Base-by-base conservation (phyloP, 2,113 vertebrate genomes). In the Myiopsitta monachus region DNA sequence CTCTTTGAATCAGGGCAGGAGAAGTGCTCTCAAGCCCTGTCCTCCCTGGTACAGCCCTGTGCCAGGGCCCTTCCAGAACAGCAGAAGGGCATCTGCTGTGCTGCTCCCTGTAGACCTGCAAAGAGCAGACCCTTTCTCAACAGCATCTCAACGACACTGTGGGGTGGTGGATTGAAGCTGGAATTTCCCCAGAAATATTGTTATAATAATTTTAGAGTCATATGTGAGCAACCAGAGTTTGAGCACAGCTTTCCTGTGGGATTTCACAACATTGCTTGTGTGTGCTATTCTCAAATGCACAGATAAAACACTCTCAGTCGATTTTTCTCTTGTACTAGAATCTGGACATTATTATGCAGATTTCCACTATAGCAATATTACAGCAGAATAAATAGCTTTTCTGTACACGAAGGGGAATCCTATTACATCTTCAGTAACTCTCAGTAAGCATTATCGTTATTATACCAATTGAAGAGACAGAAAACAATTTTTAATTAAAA, bases 401-500 rank as follows among this genome's bases (percentile, higher is more conserved):
- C 82, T 85, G 41, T 74, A 92, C 66, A 77, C 27, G 73, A 97
- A 92, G 97, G 91, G 83, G 52, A 96, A 96, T 95, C 91, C 77
- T 88, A 84, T 96, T 95, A 83, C 68, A 88, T 82, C 90, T 95
- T 83, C 87, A 96, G 87, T 94, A 95, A 92, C 90, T 81, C 94
- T 90, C 96, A 94, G 59, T 70, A 92, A 95, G 95, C 93, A 94
- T 97, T 94, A 90, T 93, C 18, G 18, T 92, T 95, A 94, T 97
- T 96, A 97, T 38, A 49, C 90, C 96, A 98, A 97, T 95, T 96
- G 96, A 96, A 97, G 97, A 97, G 85, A 96, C 92, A 96, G 96
- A 96, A 97, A 97, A 97, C 95, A 97, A 95, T 97, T 98, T 97
- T 98, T 97, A 97, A 98, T 98, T 97, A 97, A 98, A 98, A 98